Base-by-base conservation (phyloP, 2,888 invertebrate genomes). In the Dryobota labecula region DNA sequence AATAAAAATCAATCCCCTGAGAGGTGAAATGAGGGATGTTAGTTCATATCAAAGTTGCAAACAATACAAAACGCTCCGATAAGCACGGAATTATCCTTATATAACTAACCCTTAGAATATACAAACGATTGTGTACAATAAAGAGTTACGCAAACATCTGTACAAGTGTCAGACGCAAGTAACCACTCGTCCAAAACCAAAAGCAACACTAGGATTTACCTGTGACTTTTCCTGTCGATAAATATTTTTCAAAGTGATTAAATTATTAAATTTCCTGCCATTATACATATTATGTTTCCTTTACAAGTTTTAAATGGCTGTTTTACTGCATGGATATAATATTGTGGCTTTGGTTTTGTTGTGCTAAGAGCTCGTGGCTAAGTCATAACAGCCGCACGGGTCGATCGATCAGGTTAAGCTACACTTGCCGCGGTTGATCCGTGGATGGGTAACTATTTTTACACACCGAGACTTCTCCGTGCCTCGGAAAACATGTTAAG, bases 121-220 rank as follows among this genome's bases (percentile, higher is more conserved):
- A 66, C 47, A 41, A 68, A 62, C 5, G 30, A 24, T 43, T 36
- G 5, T 45, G 0, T 24, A 1, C 7, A 18, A 30, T 41, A n/a
- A 0, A n/a, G 5, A 47, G 36, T 68, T n/a, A 67, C 53, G n/a
- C 13, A 43, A 54, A 54, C 43, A 36, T 61, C 15, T 24, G 6
- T 18, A 43, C 20, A 45, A 70, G 27, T 54, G 45, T 54, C 69
- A 38, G 18, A n/a, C 27, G 27, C 69, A 69, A 18, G n/a, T 30
- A 68, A n/a, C 13, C 36, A 2, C 45, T 45, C 27, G 7, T n/a
- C 36, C 41, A 49, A 20, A 53, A 27, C 33, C n/a, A 45, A 18
- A 24, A 18, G 5, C n/a, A 56, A 54, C 7, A 24, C 36, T 20
- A 24, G 3, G 0, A 8, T n/a, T 69, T 54, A 27, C 9, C 15